phyloP scores from a whole-genome alignment of 1,140 invertebrate genomes.

The Dendrolimus punctatus region DNA sequence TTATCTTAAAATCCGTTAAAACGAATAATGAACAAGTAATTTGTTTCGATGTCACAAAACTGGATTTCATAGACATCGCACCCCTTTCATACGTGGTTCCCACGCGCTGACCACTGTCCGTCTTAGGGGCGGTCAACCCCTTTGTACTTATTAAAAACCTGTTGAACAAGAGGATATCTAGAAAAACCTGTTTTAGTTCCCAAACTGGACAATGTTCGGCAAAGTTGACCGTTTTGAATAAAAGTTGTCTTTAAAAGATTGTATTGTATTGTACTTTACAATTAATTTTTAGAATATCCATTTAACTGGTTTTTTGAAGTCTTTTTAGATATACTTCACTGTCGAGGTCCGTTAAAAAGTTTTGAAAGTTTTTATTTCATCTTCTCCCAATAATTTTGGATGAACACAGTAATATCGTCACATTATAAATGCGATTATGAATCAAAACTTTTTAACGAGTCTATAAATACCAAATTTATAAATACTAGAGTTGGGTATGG shows the following conservation, averaged over 20 bases:
- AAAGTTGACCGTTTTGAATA: neutral
- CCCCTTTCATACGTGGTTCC: conserved; percentile 13
- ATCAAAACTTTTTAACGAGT: too few relatives aligned
- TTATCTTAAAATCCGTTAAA: too few relatives aligned
- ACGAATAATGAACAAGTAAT: too few relatives aligned
- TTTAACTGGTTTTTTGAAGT: neutral
- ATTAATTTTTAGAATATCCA: neutral
- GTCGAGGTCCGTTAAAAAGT: too few relatives aligned
- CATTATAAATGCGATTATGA: too few relatives aligned
- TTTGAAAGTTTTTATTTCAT: too few relatives aligned
- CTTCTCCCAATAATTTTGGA: too few relatives aligned
- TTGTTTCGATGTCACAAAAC: too few relatives aligned
- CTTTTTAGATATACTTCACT: neutral
- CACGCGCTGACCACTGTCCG: conserved; percentile 37
- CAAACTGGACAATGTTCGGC: conserved; percentile 17
- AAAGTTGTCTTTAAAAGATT: neutral
- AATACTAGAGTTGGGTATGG: too few relatives aligned
- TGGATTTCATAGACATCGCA: neutral
- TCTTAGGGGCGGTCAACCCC: conserved; percentile 32
- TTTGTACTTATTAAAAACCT: conserved; percentile 21
- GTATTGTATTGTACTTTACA: conserved; percentile 7
- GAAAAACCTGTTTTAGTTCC: conserved; percentile 43
- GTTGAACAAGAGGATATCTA: conserved; percentile 22
- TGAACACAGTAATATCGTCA: too few relatives aligned
- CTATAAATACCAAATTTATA: too few relatives aligned